A percentile compares a stretch with the other conserved stretches of the same genome.
phyloP scores from a whole-genome alignment of 2,113 vertebrate species.

The Myrmophylax atrothorax region DNA sequence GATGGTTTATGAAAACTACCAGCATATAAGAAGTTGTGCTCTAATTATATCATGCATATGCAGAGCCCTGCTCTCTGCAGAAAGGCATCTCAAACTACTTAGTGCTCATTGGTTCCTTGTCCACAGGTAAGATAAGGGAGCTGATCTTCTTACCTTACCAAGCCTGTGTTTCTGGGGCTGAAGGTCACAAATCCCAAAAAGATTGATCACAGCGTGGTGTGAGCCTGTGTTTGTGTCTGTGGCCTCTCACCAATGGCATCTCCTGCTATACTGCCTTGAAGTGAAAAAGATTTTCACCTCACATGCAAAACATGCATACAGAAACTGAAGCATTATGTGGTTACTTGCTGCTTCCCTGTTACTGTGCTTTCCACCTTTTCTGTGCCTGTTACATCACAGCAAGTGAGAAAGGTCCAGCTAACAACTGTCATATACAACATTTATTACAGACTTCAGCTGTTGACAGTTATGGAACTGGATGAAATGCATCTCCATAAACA shows the following conservation, averaged over 20 bases:
- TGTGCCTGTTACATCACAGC: background rate
- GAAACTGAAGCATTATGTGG: background rate
- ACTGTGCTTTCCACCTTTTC: background rate
- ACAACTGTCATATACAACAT: background rate
- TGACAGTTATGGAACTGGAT: conserved; percentile 5
- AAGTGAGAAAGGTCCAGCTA: background rate
- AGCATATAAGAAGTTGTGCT: background rate
- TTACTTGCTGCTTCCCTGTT: background rate
- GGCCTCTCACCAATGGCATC: background rate
- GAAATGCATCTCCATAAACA: conserved; percentile 25
- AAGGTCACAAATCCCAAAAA: conserved; percentile 29
- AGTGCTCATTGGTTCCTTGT: background rate
- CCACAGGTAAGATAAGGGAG: background rate
- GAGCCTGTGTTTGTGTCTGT: background rate
- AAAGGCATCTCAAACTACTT: background rate
- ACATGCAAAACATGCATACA: background rate
- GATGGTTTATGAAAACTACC: background rate
- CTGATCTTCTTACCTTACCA: conserved; percentile 14
- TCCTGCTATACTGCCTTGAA: background rate
- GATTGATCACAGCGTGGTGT: background rate
- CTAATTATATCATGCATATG: background rate
- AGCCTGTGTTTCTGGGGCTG: background rate
- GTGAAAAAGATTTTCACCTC: background rate
- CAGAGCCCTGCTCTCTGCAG: background rate
- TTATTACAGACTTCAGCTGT: conserved; percentile 4